These are phyloP conservation scores for Lordiphosa mommai DNA, from an alignment of 1,140 invertebrate species.

Conservation along the genomic window DNA sequence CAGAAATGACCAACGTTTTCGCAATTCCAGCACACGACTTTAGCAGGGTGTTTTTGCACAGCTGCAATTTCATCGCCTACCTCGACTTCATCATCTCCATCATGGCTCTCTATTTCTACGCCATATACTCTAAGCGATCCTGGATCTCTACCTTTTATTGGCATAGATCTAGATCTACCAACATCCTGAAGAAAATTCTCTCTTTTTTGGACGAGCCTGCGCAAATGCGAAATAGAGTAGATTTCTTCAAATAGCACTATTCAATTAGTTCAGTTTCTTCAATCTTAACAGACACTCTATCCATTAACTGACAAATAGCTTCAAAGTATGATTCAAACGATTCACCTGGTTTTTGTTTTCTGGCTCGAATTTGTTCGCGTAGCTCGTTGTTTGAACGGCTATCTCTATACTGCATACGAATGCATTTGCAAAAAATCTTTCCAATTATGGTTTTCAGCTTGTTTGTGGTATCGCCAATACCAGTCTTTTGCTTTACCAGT, in stretches of 20 bases:
- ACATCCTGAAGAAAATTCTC: conserved; percentile 1
- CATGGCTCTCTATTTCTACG: not conserved
- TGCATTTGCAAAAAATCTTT: too few species aligned
- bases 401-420: not conserved
- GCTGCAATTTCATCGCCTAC: too few species aligned
- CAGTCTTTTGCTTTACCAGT: too few species aligned
- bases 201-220: not conserved
- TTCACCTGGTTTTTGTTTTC: not conserved
- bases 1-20: not conserved
- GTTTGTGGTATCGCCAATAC: too few species aligned
- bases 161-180: too few species aligned
- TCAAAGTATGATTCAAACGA: conserved; percentile 3
- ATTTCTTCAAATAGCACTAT: too few species aligned
- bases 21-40: conserved; percentile 7
- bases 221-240: too few species aligned
- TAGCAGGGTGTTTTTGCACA: too few species aligned
- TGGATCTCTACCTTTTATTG: too few species aligned
- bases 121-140: not conserved
- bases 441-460: too few species aligned
- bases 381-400: not conserved
- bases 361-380: not conserved
- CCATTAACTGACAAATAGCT: not conserved
- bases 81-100: too few species aligned
- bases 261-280: not conserved
- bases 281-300: not conserved